Evolutionary conservation across 1,140 invertebrate genomes (phyloP).

Genomic region (Drosophila obscura): DNA sequence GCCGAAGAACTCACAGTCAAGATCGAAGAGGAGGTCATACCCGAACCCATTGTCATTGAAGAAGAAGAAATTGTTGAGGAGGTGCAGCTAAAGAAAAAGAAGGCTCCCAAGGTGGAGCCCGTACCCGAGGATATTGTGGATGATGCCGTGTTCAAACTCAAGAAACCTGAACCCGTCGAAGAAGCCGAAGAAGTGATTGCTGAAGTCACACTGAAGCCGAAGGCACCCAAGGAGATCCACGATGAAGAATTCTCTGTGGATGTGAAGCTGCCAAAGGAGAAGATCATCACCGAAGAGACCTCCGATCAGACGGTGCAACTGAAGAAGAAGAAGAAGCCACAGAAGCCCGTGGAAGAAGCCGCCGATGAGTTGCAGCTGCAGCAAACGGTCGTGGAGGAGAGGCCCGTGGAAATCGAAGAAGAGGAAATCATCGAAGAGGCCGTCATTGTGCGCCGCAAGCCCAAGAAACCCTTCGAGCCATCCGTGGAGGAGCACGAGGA

Average conservation of each 20-base stretch:
- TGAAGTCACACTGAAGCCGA: conserved; percentile 81
- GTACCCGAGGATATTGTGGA: conserved; percentile 50
- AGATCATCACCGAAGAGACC: conserved; percentile 66
- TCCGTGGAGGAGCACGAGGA: conserved; percentile 73
- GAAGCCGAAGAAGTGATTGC: conserved; percentile 74
- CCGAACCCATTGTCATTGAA: conserved; percentile 64
- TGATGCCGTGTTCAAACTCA: conserved; percentile 54
- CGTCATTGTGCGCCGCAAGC: conserved; percentile 72
- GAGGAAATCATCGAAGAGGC: conserved; percentile 81
- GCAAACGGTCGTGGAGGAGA: conserved; percentile 81
- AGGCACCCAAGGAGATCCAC: conserved; percentile 66
- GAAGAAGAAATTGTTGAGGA: conserved; percentile 71
- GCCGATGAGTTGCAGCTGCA: conserved; percentile 84
- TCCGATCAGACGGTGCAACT: conserved; percentile 69
- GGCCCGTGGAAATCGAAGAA: conserved; percentile 83
- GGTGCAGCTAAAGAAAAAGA: conserved; percentile 63
- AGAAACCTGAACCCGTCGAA: conserved; percentile 59
- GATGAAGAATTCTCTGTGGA: conserved; percentile 80
- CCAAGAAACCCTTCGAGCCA: conserved; percentile 70
- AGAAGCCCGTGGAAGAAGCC: conserved; percentile 78
- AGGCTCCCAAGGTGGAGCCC: conserved; percentile 36
- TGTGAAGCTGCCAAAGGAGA: conserved; percentile 63
- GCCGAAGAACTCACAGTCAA: conserved; percentile 72
- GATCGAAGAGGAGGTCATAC: conserved; percentile 62
- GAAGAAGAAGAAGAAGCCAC: conserved; percentile 83